Percentiles rank a stretch among this genome's conserved stretches.
Evolutionary conservation across 2,797 vertebrate species (phyloP).

Genomic region (Eulemur rubriventer): DNA sequence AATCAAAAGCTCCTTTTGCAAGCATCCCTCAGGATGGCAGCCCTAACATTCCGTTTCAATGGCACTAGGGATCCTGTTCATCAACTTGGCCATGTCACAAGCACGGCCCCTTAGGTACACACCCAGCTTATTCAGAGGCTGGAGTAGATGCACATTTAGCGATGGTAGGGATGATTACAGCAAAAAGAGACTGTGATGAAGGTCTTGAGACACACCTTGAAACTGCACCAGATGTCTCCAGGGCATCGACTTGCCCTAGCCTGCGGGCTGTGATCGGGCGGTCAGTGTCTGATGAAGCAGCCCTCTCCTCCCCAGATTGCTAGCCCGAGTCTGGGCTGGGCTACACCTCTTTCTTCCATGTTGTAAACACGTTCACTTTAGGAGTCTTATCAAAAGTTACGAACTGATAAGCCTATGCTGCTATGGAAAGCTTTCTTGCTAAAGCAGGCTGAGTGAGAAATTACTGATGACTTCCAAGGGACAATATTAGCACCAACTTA

Average conservation of each 20-base stretch:
- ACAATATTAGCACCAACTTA: background rate
- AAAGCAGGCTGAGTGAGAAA: background rate
- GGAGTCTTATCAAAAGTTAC: background rate
- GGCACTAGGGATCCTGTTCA: background rate
- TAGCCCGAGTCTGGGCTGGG: background rate
- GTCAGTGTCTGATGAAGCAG: background rate
- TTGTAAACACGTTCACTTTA: background rate
- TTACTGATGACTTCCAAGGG: background rate
- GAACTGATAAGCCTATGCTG: background rate
- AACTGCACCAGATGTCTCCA: background rate
- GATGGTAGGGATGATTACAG: background rate
- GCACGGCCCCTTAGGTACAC: background rate
- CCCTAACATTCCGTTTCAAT: background rate
- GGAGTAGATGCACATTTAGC: background rate
- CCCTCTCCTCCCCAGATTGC: background rate
- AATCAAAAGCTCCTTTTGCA: background rate
- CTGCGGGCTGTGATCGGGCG: background rate
- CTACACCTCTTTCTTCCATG: background rate
- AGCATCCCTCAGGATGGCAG: background rate
- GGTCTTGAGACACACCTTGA: background rate
- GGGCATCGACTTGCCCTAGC: too few species aligned
- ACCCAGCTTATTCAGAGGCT: background rate
- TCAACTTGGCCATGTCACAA: background rate
- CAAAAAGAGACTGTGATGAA: background rate
- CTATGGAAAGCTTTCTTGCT: background rate